Evolutionary conservation across 2,797 vertebrate species (phyloP), one percentile per base, ranked within the genome.

Genomic region (Oryzias dopingdopingensis): DNA sequence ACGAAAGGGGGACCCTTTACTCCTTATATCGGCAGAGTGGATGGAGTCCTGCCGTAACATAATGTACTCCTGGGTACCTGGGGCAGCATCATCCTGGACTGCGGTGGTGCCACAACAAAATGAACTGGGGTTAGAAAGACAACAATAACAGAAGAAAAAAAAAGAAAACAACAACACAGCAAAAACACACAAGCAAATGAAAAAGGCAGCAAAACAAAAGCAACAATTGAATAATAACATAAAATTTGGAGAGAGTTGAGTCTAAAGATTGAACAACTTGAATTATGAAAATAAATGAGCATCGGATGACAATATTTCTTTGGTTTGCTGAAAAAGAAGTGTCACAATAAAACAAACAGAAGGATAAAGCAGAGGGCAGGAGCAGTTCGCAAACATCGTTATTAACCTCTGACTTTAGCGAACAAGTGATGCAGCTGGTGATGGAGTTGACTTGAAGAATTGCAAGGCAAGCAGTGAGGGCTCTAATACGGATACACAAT

Each of bases 11-110:
- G 96, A 98, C 92, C 96, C 96, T 95, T 98, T 98, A 96, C 94
- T 97, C 94, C 96, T 98, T 98, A 98, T 94, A 93, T 98, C 96
- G 95, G 96, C 96, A 75, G 97, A 98, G 93, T 99, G 97, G 95
- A 99, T 96, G 92, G 96, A 98, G 93, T 99, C 96, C 96, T 98
- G 96, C 90, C 96, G 97, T 94, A 99, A 96, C 96, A 98, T 98
- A 98, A 98, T 98, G 95, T 99, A 99, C 94, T 99, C 96, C 95
- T 98, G 97, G 90, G 96, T 99, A 96, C 95, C 97, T 94, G 96
- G 94, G 90, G 93, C 95, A 91, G 94, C 95, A 90, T 97, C 97
- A 97, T 99, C 97, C 95, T 97, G 95, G 96, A 98, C 97, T 98
- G 97, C 81, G 91, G 92, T 93, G 91, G 70, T 93, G 94, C 95